Evolutionary conservation across 1,140 invertebrate genomes (phyloP), one percentile per base, ranked within the genome.

Genomic region (Platorchestia sp.): DNA sequence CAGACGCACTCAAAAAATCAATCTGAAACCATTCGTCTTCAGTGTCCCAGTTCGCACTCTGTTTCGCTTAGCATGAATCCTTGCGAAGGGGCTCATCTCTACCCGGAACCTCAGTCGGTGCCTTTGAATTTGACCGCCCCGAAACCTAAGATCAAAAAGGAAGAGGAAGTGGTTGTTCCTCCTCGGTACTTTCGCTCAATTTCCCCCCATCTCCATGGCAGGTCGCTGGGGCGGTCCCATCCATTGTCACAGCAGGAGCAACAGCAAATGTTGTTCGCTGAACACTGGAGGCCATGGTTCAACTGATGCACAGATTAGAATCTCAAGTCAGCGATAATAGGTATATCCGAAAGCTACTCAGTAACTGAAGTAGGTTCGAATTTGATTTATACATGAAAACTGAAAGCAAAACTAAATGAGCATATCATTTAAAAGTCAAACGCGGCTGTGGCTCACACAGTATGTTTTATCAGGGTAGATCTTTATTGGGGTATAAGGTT

Each of bases 71-170:
- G 10, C 14, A 42, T 41, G 14, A 44, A 89, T 89, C 87, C 87
- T 89, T 89, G 87, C 87, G 22, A 7, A 40, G 7, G 19, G 91
- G n/a, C 91, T n/a, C 43, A 19, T 44, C 44, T 45, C 19, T 93
- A 93, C 91, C 91, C 91, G 91, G 91, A 93, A 47, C 91, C 91
- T 45, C 91, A 93, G 45, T 93, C 91, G 45, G 91, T 47, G 36
- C 91, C 91, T 45, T 93, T 93, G 45, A 93, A 93, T 93, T 93
- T 93, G 91, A 93, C 43, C 45, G 91, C 91, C 43, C 91, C 91
- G 91, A 93, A 93, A 93, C 91, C 91, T 45, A 93, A 93, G 91
- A 93, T 93, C 91, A 93, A 93, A 45, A 47, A 93, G 91, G 91
- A 93, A 93, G 91, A 93, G 91, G 91, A 93, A 93, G 91, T 93